Conservation (phyloP, 2,113 vertebrate species). For the Ammodytes dubius region DNA sequence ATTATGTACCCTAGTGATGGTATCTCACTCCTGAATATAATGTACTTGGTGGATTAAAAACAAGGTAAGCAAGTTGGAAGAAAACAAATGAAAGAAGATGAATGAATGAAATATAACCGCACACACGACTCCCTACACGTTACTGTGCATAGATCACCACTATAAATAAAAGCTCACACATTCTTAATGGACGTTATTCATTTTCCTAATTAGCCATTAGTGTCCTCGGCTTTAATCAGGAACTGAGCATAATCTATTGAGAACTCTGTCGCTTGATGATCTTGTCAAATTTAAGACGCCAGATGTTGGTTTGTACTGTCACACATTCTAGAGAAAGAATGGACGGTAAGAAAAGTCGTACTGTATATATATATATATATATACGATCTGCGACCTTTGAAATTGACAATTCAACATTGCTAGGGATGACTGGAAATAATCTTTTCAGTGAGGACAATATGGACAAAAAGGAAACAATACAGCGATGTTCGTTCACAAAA, state of each 20-base stretch:
- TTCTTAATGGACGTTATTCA: slow-evolving; percentile 31
- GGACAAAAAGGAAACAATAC: slow-evolving; percentile 9
- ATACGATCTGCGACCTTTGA: not conserved
- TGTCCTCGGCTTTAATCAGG: slow-evolving; percentile 70
- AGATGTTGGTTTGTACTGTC: slow-evolving; percentile 41
- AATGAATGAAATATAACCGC: slow-evolving; percentile 21
- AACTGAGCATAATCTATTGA: slow-evolving; percentile 61
- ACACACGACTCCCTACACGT: slow-evolving; percentile 13
- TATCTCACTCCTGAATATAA: slow-evolving; percentile 35
- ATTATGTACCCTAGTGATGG: slow-evolving; percentile 35
- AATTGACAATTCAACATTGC: not conserved
- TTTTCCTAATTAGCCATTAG: slow-evolving; percentile 69
- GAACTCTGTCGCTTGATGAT: slow-evolving; percentile 56
- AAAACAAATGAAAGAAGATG: slow-evolving; percentile 19
- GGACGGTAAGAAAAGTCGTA: not conserved
- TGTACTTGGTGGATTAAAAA: slow-evolving; percentile 11
- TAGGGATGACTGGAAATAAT: not conserved
- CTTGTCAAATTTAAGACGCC: slow-evolving; percentile 56
- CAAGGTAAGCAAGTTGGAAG: slow-evolving; percentile 40
- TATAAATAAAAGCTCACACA: slow-evolving; percentile 37
- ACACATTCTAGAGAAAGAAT: slow-evolving; percentile 11
- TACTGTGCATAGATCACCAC: slow-evolving; percentile 35
- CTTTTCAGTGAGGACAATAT: not conserved
- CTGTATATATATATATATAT: not conserved
- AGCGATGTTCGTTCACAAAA: slow-evolving; percentile 15